These are phyloP conservation scores for Apamea sordens DNA, from an alignment of 2,888 invertebrate species.

Conservation along the genomic window DNA sequence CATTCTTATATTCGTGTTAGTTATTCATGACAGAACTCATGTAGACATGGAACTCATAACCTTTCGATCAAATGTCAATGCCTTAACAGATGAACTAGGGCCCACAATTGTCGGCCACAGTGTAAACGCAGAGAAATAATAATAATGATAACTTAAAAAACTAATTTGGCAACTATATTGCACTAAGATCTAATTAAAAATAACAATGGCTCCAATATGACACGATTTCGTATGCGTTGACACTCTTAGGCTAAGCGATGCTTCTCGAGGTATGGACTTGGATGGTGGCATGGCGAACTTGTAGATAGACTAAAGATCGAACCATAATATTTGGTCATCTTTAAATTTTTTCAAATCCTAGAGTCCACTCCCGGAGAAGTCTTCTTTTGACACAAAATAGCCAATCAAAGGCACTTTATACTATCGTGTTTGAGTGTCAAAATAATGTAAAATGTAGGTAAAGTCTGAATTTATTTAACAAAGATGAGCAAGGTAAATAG, in stretches of 20 bases:
- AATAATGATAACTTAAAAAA: constrained; percentile 49
- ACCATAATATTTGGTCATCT: too few species aligned
- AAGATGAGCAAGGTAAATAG: not conserved
- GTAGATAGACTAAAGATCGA: not conserved
- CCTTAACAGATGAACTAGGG: not conserved
- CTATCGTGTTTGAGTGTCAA: constrained; percentile 55
- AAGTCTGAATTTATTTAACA: not conserved
- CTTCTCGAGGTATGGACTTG: constrained; percentile 33
- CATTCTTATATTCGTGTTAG: not conserved
- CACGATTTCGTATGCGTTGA: constrained; percentile 61
- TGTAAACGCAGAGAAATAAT: constrained; percentile 24
- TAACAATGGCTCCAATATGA: constrained; percentile 70
- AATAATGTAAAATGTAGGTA: constrained; percentile 33
- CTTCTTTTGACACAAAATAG: constrained; percentile 48
- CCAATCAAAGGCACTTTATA: constrained; percentile 46
- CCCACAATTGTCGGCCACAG: constrained; percentile 4
- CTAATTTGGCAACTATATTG: constrained; percentile 84
- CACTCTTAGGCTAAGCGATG: constrained; percentile 60
- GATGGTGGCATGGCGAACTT: constrained; percentile 11
- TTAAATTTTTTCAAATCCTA: not conserved
- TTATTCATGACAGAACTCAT: not conserved
- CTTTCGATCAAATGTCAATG: not conserved
- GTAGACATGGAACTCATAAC: not conserved
- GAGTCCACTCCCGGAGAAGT: constrained; percentile 21
- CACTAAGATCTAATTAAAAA: constrained; percentile 73